phyloP scores from a whole-genome alignment of 2,888 invertebrate genomes.

The Drosophila recens region DNA sequence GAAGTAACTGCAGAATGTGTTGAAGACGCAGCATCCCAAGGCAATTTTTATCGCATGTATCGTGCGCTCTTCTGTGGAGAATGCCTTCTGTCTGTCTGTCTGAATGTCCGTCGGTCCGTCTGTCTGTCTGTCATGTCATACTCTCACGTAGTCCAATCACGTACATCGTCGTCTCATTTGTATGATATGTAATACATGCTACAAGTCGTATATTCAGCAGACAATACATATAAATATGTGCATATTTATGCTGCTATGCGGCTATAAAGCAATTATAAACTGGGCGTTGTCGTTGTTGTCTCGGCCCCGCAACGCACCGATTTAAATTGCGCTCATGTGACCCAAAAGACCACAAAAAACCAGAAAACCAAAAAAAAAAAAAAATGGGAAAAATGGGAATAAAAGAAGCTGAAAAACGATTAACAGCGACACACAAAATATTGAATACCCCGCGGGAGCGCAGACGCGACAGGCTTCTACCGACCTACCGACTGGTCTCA shows the following conservation, averaged over 20 bases:
- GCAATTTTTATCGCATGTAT: slow-evolving; percentile 2
- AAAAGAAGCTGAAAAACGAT: slow-evolving; percentile 32
- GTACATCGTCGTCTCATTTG: slow-evolving; percentile 53
- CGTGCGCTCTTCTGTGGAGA: slow-evolving; percentile 5
- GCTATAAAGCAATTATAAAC: slow-evolving; percentile 79
- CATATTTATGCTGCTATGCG: slow-evolving; percentile 51
- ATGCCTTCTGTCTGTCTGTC: slow-evolving; percentile 2
- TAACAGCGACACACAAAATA: slow-evolving; percentile 45
- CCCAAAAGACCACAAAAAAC: slow-evolving; percentile 22
- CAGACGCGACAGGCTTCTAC: slow-evolving; percentile 20
- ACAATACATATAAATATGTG: slow-evolving; percentile 29
- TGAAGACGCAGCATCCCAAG: slow-evolving; percentile 15
- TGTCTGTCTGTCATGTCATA: slow-evolving; percentile 12
- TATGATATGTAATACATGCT: slow-evolving; percentile 45
- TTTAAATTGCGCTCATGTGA: slow-evolving; percentile 47
- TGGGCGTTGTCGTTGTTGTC: slow-evolving; percentile 42
- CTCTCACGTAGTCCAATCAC: slow-evolving; percentile 55
- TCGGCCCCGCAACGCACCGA: slow-evolving; percentile 24
- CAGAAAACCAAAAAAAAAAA: neutral
- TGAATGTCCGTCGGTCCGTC: no score
- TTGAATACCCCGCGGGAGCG: slow-evolving; percentile 52
- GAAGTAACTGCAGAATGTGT: neutral
- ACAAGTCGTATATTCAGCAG: slow-evolving; percentile 16
- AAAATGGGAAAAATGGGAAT: neutral
- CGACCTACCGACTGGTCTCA: slow-evolving; percentile 39